Evolutionary conservation across 2,113 vertebrate species (phyloP).

Genomic region (Pachypanchax playfairii): DNA sequence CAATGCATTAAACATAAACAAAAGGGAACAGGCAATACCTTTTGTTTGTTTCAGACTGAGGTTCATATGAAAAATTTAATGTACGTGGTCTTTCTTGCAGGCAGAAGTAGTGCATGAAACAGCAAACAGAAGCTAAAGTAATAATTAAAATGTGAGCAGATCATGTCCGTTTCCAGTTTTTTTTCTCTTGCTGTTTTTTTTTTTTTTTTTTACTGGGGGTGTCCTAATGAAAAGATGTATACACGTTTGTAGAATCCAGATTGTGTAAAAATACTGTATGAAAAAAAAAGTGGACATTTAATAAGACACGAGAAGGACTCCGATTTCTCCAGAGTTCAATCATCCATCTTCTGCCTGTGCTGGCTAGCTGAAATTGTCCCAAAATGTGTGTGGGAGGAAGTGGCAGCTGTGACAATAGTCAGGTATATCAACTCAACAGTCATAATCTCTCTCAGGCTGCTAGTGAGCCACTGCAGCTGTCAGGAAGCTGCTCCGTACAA

Average conservation of each 20-base stretch:
- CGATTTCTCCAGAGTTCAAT: slow-evolving; percentile 52
- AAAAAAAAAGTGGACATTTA: slow-evolving; percentile 12
- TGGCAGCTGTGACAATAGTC: slow-evolving; percentile 51
- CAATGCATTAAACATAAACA: slow-evolving; percentile 72
- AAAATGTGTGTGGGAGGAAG: slow-evolving; percentile 56
- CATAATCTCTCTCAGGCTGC: slow-evolving; percentile 65
- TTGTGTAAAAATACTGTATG: slow-evolving; percentile 8
- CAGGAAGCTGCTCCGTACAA: slow-evolving; percentile 58
- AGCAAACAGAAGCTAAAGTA: slow-evolving; percentile 34
- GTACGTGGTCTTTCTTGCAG: slow-evolving; percentile 44
- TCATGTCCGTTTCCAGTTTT: slow-evolving; percentile 27
- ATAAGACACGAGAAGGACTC: slow-evolving; percentile 25
- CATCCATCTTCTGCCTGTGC: slow-evolving; percentile 48
- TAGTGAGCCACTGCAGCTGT: slow-evolving; percentile 60
- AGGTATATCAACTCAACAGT: slow-evolving; percentile 62
- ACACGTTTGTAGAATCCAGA: slow-evolving; percentile 19
- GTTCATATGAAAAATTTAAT: slow-evolving; percentile 76
- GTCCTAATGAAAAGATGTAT: slow-evolving; percentile 10
- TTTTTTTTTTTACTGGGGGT: slow-evolving; percentile 16
- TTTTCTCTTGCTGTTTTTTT: neutral
- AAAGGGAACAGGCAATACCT: slow-evolving; percentile 67
- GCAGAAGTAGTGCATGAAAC: slow-evolving; percentile 31
- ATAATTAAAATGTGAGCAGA: slow-evolving; percentile 38
- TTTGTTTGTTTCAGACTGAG: slow-evolving; percentile 61
- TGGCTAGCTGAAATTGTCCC: slow-evolving; percentile 48